phyloP scores from a whole-genome alignment of 2,888 invertebrate genomes.

The Drosophila buzzatii region DNA sequence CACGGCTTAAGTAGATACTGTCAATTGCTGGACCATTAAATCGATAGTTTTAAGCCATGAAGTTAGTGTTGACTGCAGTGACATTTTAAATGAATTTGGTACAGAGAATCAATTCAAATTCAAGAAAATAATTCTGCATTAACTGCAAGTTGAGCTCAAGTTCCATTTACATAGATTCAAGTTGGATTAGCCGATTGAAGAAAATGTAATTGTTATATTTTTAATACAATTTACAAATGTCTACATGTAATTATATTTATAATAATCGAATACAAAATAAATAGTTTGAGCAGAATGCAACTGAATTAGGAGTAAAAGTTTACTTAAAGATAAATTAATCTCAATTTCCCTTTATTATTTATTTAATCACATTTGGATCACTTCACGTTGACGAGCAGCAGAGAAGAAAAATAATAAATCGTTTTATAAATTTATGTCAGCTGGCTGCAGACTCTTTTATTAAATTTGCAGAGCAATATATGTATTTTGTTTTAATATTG shows the following conservation, averaged over 20 bases:
- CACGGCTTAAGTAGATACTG: slow-evolving; percentile 59
- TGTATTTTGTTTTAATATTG: slow-evolving; percentile 5
- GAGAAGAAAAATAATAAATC: slow-evolving; percentile 5
- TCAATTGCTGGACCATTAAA: slow-evolving; percentile 56
- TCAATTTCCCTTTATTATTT: not conserved
- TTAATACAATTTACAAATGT: not conserved
- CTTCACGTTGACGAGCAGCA: not conserved
- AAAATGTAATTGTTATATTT: not conserved
- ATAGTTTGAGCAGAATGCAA: not conserved
- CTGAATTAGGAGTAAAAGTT: not conserved
- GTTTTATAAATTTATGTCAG: slow-evolving; percentile 23
- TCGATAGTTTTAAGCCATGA: slow-evolving; percentile 51
- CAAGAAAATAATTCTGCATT: not conserved
- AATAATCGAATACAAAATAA: not conserved
- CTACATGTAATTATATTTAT: too few relatives aligned
- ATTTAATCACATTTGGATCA: not conserved
- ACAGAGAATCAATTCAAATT: not conserved
- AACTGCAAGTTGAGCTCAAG: not conserved
- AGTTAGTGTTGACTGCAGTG: slow-evolving; percentile 16
- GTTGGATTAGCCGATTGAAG: not conserved
- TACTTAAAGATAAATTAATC: not conserved
- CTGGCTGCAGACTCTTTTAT: slow-evolving; percentile 34
- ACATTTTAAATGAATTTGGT: not conserved
- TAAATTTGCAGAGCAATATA: slow-evolving; percentile 36
- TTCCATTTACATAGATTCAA: not conserved